Evolutionary conservation across 1,140 invertebrate genomes (phyloP).

Genomic region (Spodoptera litura): DNA sequence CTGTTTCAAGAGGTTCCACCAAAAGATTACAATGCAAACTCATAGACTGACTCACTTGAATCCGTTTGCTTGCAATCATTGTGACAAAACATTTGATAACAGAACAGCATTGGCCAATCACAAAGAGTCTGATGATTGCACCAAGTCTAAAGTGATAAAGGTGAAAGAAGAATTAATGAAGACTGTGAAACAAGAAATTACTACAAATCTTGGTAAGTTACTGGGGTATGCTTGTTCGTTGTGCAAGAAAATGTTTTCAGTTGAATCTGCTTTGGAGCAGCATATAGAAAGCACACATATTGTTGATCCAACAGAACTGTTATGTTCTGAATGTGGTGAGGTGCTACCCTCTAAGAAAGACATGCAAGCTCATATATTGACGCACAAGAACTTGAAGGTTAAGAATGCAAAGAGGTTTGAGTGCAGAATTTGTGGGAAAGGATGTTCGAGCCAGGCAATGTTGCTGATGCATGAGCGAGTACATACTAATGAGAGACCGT

Average conservation of each 20-base stretch:
- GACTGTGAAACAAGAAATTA: conserved; percentile 74
- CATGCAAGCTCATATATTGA: conserved; percentile 65
- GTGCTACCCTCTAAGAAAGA: conserved; percentile 67
- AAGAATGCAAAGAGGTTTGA: conserved; percentile 76
- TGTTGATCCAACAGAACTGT: conserved; percentile 63
- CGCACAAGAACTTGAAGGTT: conserved; percentile 65
- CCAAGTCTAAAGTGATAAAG: conserved; percentile 65
- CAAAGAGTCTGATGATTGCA: conserved; percentile 72
- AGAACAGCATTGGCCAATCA: conserved; percentile 66
- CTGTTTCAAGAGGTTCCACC: conserved; percentile 81
- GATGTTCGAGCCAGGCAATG: conserved; percentile 86
- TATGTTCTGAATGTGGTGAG: conserved; percentile 71
- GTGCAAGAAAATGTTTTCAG: conserved; percentile 84
- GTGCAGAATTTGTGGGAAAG: conserved; percentile 79
- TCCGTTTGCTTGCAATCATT: conserved; percentile 73
- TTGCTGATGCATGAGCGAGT: conserved; percentile 87
- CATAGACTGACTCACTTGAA: conserved; percentile 80
- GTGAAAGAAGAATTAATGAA: conserved; percentile 78
- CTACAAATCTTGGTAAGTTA: conserved; percentile 72
- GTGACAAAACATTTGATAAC: conserved; percentile 74
- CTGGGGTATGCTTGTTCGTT: conserved; percentile 83
- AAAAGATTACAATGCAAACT: conserved; percentile 84
- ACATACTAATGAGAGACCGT: conserved; percentile 86
- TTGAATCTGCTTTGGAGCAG: conserved; percentile 77
- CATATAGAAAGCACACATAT: conserved; percentile 82